Evolutionary conservation across 2,888 invertebrate genomes (phyloP).

Genomic region (Temnothorax rugatulus): DNA sequence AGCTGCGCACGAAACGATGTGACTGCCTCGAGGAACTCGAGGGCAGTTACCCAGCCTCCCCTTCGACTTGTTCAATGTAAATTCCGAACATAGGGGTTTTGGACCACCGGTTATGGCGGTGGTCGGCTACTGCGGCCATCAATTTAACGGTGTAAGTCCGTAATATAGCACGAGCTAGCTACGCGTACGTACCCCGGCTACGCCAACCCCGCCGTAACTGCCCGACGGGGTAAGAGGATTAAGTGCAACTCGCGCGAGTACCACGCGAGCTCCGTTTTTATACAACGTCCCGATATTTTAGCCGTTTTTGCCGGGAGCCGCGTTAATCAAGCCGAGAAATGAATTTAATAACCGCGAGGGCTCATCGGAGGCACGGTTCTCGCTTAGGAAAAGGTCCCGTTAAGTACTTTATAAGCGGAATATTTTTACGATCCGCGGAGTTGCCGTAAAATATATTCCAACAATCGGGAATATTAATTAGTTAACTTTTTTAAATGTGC

Average conservation of each 20-base stretch:
- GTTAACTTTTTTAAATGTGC: neutral
- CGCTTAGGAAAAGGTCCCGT: conserved; percentile 30
- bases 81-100: conserved; percentile 78
- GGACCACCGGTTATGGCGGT: conserved; percentile 61
- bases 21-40: conserved; percentile 59
- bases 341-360: conserved; percentile 78
- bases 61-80: conserved; percentile 73
- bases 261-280: conserved; percentile 73
- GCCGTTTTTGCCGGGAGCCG: conserved; percentile 69
- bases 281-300: conserved; percentile 77
- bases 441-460: conserved; percentile 3
- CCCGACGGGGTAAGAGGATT: conserved; percentile 79
- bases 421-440: conserved; percentile 19
- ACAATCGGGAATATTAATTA: conserved; percentile 30
- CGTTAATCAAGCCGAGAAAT: conserved; percentile 79
- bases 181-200: conserved; percentile 9
- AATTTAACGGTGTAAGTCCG: conserved; percentile 81
- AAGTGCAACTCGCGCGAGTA: conserved; percentile 72
- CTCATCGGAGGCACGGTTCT: conserved; percentile 38
- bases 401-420: conserved; percentile 45
- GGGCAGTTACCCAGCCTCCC: conserved; percentile 53
- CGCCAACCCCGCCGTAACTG: conserved; percentile 63
- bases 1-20: conserved; percentile 18
- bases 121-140: conserved; percentile 78
- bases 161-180: conserved; percentile 75